phyloP scores from a whole-genome alignment of 2,888 invertebrate genomes.

The Hydrotaea diabolus region DNA sequence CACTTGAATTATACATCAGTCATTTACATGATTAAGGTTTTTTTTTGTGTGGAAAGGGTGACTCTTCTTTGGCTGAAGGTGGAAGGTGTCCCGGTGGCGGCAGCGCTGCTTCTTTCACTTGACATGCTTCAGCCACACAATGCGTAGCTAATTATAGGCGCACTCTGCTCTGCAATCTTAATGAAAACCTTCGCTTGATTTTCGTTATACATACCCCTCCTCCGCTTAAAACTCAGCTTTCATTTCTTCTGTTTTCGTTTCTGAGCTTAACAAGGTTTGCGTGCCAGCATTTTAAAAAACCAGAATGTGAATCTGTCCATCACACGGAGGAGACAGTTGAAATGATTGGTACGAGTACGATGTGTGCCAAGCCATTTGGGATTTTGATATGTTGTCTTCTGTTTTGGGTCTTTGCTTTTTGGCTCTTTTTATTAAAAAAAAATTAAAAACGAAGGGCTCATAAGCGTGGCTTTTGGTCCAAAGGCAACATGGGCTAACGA shows the following conservation, averaged over 20 bases:
- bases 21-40: conserved; percentile 9
- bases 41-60: background rate
- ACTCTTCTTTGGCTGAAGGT: background rate
- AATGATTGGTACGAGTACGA: conserved; percentile 44
- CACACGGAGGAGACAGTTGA: conserved; percentile 57
- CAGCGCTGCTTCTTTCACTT: conserved; percentile 41
- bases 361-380: conserved; percentile 31
- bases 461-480: background rate
- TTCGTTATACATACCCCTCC: background rate
- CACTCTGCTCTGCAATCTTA: conserved; percentile 40
- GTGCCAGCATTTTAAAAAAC: conserved; percentile 48
- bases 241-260: conserved; percentile 7
- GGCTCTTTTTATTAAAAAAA: background rate
- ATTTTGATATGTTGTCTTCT: conserved; percentile 20
- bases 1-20: background rate
- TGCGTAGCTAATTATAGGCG: conserved; percentile 70
- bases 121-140: conserved; percentile 70
- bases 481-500: conserved; percentile 53
- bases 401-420: conserved; percentile 6
- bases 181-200: conserved; percentile 7
- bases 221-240: conserved; percentile 37
- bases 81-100: background rate
- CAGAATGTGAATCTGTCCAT: conserved; percentile 60
- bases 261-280: conserved; percentile 48
- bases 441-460: background rate